Evolutionary conservation across 2,113 vertebrate genomes (phyloP).

Genomic region (Jaculus jaculus): DNA sequence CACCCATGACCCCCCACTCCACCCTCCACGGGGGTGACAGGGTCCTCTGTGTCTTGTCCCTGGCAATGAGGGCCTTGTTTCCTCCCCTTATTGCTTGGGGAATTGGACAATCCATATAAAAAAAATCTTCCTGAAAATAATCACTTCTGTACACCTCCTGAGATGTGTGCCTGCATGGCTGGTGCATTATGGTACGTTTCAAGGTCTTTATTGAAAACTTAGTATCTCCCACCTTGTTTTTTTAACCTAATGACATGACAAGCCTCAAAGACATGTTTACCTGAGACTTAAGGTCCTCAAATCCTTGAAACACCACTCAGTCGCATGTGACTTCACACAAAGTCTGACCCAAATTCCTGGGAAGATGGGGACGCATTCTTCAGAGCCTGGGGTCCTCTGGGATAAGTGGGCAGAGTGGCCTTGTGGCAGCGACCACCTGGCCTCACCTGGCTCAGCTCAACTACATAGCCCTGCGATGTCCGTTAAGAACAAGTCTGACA

Average conservation of each 20-base stretch:
- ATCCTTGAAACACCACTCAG: not conserved
- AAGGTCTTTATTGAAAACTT: not conserved
- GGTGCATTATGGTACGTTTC: accelerated
- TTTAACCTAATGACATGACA: not conserved
- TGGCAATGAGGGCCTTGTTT: not conserved
- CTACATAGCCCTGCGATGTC: not conserved
- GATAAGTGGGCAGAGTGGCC: not conserved
- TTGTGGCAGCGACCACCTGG: no score
- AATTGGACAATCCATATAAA: not conserved
- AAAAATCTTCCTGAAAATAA: not conserved
- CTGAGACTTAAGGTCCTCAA: not conserved
- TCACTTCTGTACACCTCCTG: not conserved
- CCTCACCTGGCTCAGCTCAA: not conserved
- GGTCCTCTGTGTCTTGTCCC: not conserved
- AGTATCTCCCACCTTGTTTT: not conserved
- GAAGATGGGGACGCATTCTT: accelerated
- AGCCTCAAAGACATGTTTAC: not conserved
- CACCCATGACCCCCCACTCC: not conserved
- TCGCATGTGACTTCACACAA: no score
- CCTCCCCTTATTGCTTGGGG: not conserved
- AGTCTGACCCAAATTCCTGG: not conserved
- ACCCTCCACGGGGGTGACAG: not conserved
- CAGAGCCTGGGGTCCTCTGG: not conserved
- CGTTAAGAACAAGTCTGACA: not conserved
- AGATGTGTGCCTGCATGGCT: accelerated